Evolutionary conservation across 2,888 invertebrate genomes (phyloP), one percentile per base, ranked within the genome.

Genomic region (Lithosia quadra): DNA sequence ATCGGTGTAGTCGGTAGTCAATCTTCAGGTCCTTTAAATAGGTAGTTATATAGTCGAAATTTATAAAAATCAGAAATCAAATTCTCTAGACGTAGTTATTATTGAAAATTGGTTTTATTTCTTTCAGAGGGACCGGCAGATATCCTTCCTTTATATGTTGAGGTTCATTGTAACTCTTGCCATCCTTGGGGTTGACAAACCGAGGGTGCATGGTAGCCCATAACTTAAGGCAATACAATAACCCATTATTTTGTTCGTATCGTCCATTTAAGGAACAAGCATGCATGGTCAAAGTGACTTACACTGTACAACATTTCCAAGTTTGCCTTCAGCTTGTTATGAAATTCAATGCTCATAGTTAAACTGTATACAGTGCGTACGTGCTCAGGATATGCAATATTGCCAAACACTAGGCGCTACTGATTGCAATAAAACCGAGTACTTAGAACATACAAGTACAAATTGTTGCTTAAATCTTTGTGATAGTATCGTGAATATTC

Each of bases 361-460:
- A 69, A 70, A 59, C 63, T 49, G 39, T 39, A 63, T 73, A 49
- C 34, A 55, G 55, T 18, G 33, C 34, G 63, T 63, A 72, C 79
- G 81, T 80, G 79, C 71, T 76, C 72, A 49, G 71, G 72, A 72
- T 72, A 80, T 77, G 43, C 57, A 72, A 79, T 79, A 79, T 65
- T 72, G 59, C 57, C 67, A 63, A 73, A 67, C 53, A 62, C 59
- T 61, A 65, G 53, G 56, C 65, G 72, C 67, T 67, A 58, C 69
- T 67, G 63, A 73, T 58, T 78, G 69, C 69, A 69, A 68, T 62
- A 72, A 69, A 66, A 60, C 55, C 21, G 34, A 62, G 65, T 69
- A 36, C 63, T 55, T 55, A 36, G 33, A 63, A 64, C 63, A 43
- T 55, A 56, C 62, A 28, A 62, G 63, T 63, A 63, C 62, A 33